phyloP scores from a whole-genome alignment of 2,113 vertebrate genomes.

The Ictalurus punctatus region DNA sequence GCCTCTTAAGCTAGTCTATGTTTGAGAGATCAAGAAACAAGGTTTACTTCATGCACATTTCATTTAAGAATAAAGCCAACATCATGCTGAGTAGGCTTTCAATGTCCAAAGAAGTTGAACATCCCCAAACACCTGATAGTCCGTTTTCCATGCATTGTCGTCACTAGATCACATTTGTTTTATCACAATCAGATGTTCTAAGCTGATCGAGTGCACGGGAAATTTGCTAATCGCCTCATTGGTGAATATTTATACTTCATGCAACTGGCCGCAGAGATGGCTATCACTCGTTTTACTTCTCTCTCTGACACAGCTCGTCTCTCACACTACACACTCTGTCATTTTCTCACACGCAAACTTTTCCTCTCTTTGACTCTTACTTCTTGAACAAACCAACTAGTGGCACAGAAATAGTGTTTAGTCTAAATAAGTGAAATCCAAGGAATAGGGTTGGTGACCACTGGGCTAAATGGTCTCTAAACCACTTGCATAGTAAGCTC shows the following conservation, averaged over 20 bases:
- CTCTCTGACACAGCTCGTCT: background rate
- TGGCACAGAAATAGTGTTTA: background rate
- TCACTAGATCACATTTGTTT: background rate
- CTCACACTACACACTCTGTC: too few relatives aligned
- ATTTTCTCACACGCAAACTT: background rate
- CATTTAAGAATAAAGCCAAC: background rate
- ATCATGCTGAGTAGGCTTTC: background rate
- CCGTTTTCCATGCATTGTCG: background rate
- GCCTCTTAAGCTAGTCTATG: background rate
- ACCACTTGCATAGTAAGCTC: background rate
- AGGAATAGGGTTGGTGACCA: too few relatives aligned
- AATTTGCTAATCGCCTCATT: background rate
- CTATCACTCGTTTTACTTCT: background rate
- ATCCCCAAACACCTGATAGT: background rate
- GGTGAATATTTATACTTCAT: background rate
- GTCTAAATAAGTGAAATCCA: too few relatives aligned
- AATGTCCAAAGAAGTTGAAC: background rate
- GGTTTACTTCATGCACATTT: background rate
- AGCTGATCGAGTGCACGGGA: background rate
- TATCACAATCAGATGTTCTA: slow-evolving; percentile 4
- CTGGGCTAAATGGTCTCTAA: background rate
- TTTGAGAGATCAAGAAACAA: background rate
- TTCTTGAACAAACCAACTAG: background rate
- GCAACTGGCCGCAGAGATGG: background rate
- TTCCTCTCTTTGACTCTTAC: background rate